Evolutionary conservation across 2,113 vertebrate genomes (phyloP).

Genomic region (Trematocara macrostoma): DNA sequence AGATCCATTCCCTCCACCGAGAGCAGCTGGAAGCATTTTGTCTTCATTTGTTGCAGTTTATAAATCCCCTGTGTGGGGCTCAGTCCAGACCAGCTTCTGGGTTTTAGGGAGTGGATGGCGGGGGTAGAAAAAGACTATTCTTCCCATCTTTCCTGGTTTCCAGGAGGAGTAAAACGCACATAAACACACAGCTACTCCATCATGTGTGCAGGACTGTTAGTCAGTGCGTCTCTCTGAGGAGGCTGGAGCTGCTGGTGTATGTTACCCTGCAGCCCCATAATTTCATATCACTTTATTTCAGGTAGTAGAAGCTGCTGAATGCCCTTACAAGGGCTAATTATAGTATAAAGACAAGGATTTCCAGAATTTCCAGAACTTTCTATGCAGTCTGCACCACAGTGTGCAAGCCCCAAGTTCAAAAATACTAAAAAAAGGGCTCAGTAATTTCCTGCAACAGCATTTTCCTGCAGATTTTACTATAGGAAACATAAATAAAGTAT

Average conservation of each 20-base stretch:
- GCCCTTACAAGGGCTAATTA: not conserved
- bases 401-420: not conserved
- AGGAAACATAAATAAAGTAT: not conserved
- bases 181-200: not conserved
- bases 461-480: not conserved
- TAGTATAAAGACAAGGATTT: not conserved
- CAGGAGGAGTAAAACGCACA: not conserved
- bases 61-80: slow-evolving; percentile 17
- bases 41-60: slow-evolving; percentile 49
- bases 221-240: not conserved
- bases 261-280: not conserved
- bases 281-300: not conserved
- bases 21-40: slow-evolving; percentile 38
- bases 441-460: not conserved
- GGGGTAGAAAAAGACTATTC: not conserved
- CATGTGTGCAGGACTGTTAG: not conserved
- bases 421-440: not conserved
- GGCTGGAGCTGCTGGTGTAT: not conserved
- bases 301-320: not conserved
- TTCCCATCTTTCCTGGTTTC: not conserved
- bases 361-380: not conserved
- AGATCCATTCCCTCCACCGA: not conserved
- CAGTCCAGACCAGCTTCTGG: not conserved
- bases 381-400: not conserved
- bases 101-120: not conserved